Evolutionary conservation across 2,113 vertebrate species (phyloP).

Genomic region (Myodes glareolus): DNA sequence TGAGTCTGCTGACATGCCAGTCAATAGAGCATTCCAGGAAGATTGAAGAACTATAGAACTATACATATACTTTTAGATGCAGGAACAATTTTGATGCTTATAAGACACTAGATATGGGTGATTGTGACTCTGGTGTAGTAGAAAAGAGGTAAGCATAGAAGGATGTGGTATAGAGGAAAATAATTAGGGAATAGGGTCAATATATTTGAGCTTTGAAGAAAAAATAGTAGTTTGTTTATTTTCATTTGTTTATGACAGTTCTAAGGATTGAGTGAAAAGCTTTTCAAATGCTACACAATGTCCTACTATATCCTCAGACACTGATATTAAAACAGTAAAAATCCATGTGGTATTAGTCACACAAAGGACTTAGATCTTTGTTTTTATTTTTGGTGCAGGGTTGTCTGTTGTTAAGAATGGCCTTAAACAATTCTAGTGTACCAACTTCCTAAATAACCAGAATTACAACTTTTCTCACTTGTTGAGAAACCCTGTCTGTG

Average conservation of each 20-base stretch:
- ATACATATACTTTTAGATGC: background rate
- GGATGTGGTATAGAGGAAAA: background rate
- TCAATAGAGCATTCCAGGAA: background rate
- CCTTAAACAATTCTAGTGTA: background rate
- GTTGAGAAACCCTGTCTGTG: background rate
- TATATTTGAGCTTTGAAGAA: background rate
- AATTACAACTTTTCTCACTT: background rate
- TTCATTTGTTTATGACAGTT: background rate
- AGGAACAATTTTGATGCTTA: background rate
- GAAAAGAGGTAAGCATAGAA: background rate
- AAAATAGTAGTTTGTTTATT: background rate
- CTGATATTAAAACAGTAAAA: background rate
- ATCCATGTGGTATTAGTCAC: background rate
- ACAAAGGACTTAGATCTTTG: background rate
- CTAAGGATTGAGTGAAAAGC: background rate
- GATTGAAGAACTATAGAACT: background rate
- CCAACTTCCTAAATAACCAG: background rate
- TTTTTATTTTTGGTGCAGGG: background rate
- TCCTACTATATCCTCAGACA: background rate
- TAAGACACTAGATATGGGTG: no score
- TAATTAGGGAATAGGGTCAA: background rate
- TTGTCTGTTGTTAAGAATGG: background rate
- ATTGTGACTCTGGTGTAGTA: background rate
- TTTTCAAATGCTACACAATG: background rate
- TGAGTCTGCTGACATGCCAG: background rate